Percentiles rank a stretch among this genome's conserved stretches.
These are phyloP conservation scores for Gymnoscelis rufifasciata DNA, from an alignment of 2,888 invertebrate genomes.

Conservation along the genomic window DNA sequence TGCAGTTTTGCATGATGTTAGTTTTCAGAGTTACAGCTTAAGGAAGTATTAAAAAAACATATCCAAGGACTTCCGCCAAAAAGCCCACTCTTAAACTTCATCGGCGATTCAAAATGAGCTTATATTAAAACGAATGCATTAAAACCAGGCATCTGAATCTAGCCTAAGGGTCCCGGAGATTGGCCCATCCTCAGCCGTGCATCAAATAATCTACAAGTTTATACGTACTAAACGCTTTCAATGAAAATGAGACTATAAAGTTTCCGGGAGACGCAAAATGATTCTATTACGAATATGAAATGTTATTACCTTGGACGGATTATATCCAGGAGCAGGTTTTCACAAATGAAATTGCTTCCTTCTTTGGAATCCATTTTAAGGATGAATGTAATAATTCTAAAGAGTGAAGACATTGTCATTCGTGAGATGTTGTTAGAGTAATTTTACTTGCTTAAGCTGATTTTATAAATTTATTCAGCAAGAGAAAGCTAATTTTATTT, in stretches of 20 bases:
- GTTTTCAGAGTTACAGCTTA: too few relatives aligned
- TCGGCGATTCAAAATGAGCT: too few relatives aligned
- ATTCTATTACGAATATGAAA: slow-evolving; percentile 80
- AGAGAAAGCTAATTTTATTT: too few relatives aligned
- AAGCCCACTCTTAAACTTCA: too few relatives aligned
- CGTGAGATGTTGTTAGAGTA: slow-evolving; percentile 26
- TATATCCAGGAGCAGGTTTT: slow-evolving; percentile 77
- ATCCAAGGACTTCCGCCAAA: too few relatives aligned
- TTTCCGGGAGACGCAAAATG: slow-evolving; percentile 75
- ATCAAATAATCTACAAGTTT: slow-evolving; percentile 76
- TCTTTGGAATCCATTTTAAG: slow-evolving; percentile 77
- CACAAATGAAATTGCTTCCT: slow-evolving; percentile 78
- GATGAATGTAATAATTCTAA: slow-evolving; percentile 76
- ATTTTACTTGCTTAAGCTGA: slow-evolving; percentile 12
- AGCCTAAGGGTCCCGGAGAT: slow-evolving; percentile 57
- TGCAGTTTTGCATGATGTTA: too few relatives aligned
- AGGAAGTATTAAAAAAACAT: too few relatives aligned
- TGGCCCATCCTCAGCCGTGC: slow-evolving; percentile 57
- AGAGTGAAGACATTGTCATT: slow-evolving; percentile 72
- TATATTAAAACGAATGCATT: too few relatives aligned
- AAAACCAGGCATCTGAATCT: slow-evolving; percentile 6
- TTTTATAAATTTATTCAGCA: too few relatives aligned
- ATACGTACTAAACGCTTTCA: slow-evolving; percentile 76
- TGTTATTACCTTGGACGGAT: slow-evolving; percentile 78
- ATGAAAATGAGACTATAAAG: slow-evolving; percentile 79